A percentile compares a stretch with the other conserved stretches of the same genome.
These are phyloP conservation scores for Agriopis aurantiaria DNA, from an alignment of 2,888 invertebrate species.

Conservation along the genomic window DNA sequence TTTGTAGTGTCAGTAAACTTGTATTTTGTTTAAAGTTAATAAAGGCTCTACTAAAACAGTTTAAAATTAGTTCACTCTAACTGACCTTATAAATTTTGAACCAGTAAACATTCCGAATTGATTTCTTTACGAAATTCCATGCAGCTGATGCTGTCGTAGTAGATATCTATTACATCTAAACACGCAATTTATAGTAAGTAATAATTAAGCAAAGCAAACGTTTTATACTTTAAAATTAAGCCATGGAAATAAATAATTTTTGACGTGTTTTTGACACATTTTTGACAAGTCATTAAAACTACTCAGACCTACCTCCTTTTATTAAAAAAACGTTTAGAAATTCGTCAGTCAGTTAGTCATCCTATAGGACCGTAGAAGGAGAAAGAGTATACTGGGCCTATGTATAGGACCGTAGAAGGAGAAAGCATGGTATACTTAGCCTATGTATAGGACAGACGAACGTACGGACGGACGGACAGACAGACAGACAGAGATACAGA, in stretches of 20 bases:
- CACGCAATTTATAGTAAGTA: conserved; percentile 2
- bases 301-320: neutral
- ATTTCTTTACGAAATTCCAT: conserved; percentile 9
- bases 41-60: too few species aligned
- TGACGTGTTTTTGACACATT: neutral
- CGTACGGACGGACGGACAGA: too few species aligned
- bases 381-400: too few species aligned
- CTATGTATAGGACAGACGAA: too few species aligned
- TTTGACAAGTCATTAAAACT: neutral
- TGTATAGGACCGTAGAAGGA: too few species aligned
- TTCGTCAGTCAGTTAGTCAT: too few species aligned
- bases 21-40: too few species aligned
- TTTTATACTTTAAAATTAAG: neutral
- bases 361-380: too few species aligned
- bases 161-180: neutral
- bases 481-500: too few species aligned
- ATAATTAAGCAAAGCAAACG: neutral
- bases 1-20: too few species aligned
- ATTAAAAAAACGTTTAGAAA: neutral
- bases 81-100: conserved; percentile 66
- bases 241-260: conserved; percentile 1
- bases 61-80: neutral
- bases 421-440: too few species aligned
- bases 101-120: conserved; percentile 54
- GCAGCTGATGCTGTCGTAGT: neutral